A percentile compares a stretch with the other conserved stretches of the same genome.
phyloP scores from a whole-genome alignment of 2,113 vertebrate genomes.

The Channa maculata region DNA sequence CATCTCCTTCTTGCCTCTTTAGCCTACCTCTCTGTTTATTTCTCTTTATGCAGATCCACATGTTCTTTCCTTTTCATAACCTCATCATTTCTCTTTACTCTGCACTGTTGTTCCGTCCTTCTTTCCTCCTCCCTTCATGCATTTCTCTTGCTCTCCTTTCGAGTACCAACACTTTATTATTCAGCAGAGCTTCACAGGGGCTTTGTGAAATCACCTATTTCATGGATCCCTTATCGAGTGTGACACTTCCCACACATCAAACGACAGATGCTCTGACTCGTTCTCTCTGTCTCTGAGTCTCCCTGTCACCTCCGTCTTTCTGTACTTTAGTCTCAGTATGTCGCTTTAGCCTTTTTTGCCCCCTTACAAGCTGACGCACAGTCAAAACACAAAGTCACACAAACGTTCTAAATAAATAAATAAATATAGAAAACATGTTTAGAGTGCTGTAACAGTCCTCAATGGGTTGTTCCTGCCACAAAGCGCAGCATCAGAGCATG shows the following conservation, averaged over 20 bases:
- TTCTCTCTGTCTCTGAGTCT: slow-evolving; percentile 15
- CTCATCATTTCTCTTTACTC: slow-evolving; percentile 5
- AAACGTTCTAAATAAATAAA: neutral
- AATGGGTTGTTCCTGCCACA: slow-evolving; percentile 34
- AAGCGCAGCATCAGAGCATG: slow-evolving; percentile 13
- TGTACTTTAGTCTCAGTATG: slow-evolving; percentile 22
- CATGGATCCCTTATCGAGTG: slow-evolving; percentile 63
- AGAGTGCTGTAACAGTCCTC: slow-evolving; percentile 34
- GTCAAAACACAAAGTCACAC: slow-evolving; percentile 2
- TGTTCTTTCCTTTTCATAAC: slow-evolving; percentile 15
- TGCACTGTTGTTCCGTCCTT: neutral
- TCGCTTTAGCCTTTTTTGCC: slow-evolving; percentile 15
- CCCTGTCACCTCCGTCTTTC: slow-evolving; percentile 1
- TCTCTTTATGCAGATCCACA: neutral
- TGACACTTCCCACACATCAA: slow-evolving; percentile 72
- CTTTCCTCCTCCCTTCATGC: neutral
- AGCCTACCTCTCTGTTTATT: neutral
- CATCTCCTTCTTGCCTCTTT: neutral
- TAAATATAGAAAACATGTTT: slow-evolving; percentile 5
- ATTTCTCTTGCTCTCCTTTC: slow-evolving; percentile 38
- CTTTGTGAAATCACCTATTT: slow-evolving; percentile 70
- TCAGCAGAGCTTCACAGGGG: slow-evolving; percentile 62
- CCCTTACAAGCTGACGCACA: neutral
- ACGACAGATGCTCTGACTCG: slow-evolving; percentile 42
- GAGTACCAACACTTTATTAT: slow-evolving; percentile 61